phyloP scores from a whole-genome alignment of 1,140 invertebrate species.

The Cydia amplana region DNA sequence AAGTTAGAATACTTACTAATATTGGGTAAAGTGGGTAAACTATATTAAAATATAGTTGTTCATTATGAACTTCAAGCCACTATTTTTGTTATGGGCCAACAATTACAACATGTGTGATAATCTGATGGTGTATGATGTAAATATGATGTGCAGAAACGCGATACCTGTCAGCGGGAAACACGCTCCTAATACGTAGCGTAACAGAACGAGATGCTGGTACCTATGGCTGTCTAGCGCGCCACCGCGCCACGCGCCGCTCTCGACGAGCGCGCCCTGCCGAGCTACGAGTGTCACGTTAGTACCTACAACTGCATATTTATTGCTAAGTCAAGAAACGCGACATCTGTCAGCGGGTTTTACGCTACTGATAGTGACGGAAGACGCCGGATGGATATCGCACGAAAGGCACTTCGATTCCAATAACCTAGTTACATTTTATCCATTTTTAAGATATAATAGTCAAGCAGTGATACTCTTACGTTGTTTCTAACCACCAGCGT shows the following conservation, averaged over 20 bases:
- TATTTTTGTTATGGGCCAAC: not conserved
- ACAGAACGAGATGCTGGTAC: slow-evolving; percentile 52
- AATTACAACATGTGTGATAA: not conserved
- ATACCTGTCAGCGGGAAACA: slow-evolving; percentile 57
- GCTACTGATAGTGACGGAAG: too few relatives aligned
- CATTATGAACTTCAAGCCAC: not conserved
- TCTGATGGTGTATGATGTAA: not conserved
- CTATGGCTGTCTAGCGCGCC: slow-evolving; percentile 62
- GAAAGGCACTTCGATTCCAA: too few relatives aligned
- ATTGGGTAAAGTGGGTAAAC: too few relatives aligned
- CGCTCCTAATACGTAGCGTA: slow-evolving; percentile 59
- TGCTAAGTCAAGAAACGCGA: slow-evolving; percentile 38
- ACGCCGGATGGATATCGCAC: too few relatives aligned
- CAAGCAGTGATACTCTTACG: too few relatives aligned
- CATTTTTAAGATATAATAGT: too few relatives aligned
- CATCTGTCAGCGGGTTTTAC: not conserved
- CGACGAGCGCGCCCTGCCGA: slow-evolving; percentile 45
- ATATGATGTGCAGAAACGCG: slow-evolving; percentile 48
- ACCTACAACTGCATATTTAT: not conserved
- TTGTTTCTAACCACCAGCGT: too few relatives aligned
- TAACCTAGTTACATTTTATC: too few relatives aligned
- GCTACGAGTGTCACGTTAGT: slow-evolving; percentile 2
- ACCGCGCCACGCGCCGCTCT: slow-evolving; percentile 54
- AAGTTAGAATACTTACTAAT: too few relatives aligned
- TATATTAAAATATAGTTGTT: too few relatives aligned